Evolutionary conservation across 2,113 vertebrate species (phyloP).

Genomic region (Chloropsis hardwickii): DNA sequence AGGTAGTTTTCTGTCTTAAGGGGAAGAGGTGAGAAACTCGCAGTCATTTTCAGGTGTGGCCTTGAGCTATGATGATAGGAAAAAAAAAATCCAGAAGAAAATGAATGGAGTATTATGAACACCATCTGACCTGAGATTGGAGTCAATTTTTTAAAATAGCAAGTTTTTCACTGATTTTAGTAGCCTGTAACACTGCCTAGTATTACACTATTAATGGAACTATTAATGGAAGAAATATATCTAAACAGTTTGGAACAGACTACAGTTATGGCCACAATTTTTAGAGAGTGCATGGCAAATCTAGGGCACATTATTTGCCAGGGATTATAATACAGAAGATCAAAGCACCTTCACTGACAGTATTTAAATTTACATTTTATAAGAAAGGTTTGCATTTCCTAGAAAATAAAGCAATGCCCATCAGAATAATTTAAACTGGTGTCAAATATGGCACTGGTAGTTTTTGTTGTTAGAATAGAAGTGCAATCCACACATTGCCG

Average conservation of each 20-base stretch:
- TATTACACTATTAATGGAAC: not conserved
- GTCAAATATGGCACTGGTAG: not conserved
- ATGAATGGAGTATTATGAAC: not conserved
- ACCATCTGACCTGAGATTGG: not conserved
- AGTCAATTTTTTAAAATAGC: not conserved
- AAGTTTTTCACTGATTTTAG: not conserved
- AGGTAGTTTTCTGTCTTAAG: not conserved
- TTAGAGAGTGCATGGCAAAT: not conserved
- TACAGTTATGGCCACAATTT: not conserved
- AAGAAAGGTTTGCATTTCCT: not conserved
- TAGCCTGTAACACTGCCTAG: not conserved
- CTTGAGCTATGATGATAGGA: not conserved
- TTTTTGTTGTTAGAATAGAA: not conserved
- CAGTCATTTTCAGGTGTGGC: not conserved
- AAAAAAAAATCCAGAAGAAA: not conserved
- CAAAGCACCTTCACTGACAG: constrained; percentile 19
- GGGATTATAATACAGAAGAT: constrained; percentile 1
- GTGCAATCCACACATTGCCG: not conserved
- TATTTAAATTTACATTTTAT: not conserved
- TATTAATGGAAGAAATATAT: not conserved
- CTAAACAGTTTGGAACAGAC: not conserved
- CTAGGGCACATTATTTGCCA: not conserved
- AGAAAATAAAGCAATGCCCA: not conserved
- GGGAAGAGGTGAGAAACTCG: not conserved
- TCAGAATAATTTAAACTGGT: not conserved